phyloP scores from a whole-genome alignment of 2,113 vertebrate species.

The Lampris incognitus region DNA sequence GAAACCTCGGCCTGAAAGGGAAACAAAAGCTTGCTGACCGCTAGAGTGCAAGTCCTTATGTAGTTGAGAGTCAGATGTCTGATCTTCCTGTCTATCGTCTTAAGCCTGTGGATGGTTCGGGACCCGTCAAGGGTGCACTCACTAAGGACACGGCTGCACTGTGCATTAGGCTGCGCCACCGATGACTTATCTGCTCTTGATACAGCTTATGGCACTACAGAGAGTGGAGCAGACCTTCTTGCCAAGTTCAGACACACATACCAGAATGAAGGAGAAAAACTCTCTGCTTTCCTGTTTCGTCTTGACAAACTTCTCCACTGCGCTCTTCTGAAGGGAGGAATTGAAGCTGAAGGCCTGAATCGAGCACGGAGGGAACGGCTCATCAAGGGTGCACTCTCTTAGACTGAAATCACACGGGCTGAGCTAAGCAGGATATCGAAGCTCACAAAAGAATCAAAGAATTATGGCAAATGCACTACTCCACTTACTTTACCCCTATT shows the following conservation, averaged over 20 bases:
- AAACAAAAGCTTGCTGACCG: too few relatives aligned
- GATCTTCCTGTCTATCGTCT: too few relatives aligned
- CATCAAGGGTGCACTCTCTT: conserved; percentile 20
- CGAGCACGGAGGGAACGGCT: conserved; percentile 15
- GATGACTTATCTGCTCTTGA: conserved; percentile 35
- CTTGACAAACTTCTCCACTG: conserved; percentile 33
- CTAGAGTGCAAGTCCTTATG: too few relatives aligned
- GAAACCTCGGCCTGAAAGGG: too few relatives aligned
- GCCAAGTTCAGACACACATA: conserved; percentile 28
- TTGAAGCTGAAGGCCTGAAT: conserved; percentile 1
- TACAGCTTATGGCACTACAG: conserved; percentile 38
- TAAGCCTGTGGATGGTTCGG: too few relatives aligned
- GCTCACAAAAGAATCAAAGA: too few relatives aligned
- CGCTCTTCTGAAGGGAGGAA: conserved; percentile 20
- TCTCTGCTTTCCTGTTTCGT: conserved; percentile 8
- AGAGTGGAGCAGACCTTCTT: conserved; percentile 24
- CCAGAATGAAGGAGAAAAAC: conserved; percentile 37
- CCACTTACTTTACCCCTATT: too few relatives aligned
- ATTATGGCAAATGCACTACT: too few relatives aligned
- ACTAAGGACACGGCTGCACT: too few relatives aligned
- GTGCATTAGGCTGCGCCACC: neutral
- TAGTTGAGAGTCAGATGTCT: too few relatives aligned
- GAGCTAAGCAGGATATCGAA: too few relatives aligned
- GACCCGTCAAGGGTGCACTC: too few relatives aligned
- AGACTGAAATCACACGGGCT: neutral